Evolutionary conservation across 2,113 vertebrate species (phyloP).

Genomic region (Sinocyclocheilus rhinocerous): DNA sequence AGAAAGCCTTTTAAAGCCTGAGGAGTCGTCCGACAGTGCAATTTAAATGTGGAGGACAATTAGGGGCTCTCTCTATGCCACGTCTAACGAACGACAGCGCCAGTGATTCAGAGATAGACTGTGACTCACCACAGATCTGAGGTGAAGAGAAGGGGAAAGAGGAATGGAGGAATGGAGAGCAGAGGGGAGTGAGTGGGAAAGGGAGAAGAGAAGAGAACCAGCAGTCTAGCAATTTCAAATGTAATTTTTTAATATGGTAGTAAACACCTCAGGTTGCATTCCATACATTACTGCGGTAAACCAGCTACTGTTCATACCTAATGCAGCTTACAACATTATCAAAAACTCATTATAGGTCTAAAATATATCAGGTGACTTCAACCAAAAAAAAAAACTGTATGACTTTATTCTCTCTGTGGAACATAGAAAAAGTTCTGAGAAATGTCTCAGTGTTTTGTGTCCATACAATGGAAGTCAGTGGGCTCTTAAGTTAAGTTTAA

Average conservation of each 20-base stretch:
- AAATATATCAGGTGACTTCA: constrained; percentile 59
- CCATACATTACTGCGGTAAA: constrained; percentile 51
- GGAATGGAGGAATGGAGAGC: constrained; percentile 11
- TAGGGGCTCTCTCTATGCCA: constrained; percentile 42
- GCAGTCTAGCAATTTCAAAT: background rate
- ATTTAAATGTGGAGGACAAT: constrained; percentile 54
- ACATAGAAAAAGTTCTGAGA: too few species aligned
- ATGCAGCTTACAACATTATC: constrained; percentile 51
- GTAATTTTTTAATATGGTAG: background rate
- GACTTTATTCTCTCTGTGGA: too few species aligned
- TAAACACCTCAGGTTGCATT: constrained; percentile 47
- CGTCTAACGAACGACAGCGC: constrained; percentile 41
- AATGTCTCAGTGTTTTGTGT: too few species aligned
- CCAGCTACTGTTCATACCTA: constrained; percentile 30
- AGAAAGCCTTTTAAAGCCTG: constrained; percentile 45
- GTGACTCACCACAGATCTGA: constrained; percentile 40
- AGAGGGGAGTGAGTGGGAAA: background rate
- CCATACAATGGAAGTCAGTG: too few species aligned
- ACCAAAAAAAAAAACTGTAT: too few species aligned
- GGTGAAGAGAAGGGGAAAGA: background rate
- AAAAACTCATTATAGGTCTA: constrained; percentile 28
- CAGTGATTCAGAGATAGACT: constrained; percentile 43
- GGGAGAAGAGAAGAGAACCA: background rate
- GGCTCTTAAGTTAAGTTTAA: too few species aligned
- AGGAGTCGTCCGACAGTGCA: constrained; percentile 46